phyloP scores from a whole-genome alignment of 2,797 vertebrate species.

The Poeciliopsis infans region DNA sequence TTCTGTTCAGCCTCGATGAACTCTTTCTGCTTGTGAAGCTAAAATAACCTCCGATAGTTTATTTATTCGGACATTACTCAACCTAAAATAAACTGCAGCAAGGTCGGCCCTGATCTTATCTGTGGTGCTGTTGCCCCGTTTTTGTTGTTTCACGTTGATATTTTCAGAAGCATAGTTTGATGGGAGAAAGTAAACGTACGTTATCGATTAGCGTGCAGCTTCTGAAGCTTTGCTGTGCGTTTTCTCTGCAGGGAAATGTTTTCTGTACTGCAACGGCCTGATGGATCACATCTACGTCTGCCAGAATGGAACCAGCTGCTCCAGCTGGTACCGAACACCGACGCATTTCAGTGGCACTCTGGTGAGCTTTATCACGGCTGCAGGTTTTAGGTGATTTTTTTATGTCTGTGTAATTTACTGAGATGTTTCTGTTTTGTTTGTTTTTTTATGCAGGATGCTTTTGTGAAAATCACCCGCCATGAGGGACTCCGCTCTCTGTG shows the following conservation, averaged over 20 bases:
- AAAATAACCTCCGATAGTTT: background rate
- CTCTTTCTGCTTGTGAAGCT: background rate
- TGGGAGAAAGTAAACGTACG: background rate
- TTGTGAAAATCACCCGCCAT: conserved; percentile 91
- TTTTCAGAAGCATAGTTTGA: background rate
- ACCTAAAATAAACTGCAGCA: conserved; percentile 31
- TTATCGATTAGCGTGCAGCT: background rate
- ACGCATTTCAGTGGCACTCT: conserved; percentile 90
- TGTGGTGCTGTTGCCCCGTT: conserved; percentile 35
- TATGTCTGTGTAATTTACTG: background rate
- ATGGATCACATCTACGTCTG: conserved; percentile 95
- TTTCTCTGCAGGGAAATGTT: conserved; percentile 90
- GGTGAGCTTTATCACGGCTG: conserved; percentile 70
- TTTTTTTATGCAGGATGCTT: conserved; percentile 86
- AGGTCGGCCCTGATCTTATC: conserved; percentile 40
- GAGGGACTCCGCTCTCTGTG: conserved; percentile 92
- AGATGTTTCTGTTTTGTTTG: background rate
- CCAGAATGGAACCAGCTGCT: conserved; percentile 85
- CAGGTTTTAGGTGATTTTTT: background rate
- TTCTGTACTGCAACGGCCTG: conserved; percentile 93
- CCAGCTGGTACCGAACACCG: conserved; percentile 89
- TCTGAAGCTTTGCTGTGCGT: background rate
- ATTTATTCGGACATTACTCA: conserved; percentile 3
- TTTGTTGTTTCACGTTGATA: background rate
- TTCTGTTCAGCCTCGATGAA: background rate